These are phyloP conservation scores for Luidia sarsii DNA, from an alignment of 53 echinoderm and acorn worm genomes.

Conservation along the genomic window DNA sequence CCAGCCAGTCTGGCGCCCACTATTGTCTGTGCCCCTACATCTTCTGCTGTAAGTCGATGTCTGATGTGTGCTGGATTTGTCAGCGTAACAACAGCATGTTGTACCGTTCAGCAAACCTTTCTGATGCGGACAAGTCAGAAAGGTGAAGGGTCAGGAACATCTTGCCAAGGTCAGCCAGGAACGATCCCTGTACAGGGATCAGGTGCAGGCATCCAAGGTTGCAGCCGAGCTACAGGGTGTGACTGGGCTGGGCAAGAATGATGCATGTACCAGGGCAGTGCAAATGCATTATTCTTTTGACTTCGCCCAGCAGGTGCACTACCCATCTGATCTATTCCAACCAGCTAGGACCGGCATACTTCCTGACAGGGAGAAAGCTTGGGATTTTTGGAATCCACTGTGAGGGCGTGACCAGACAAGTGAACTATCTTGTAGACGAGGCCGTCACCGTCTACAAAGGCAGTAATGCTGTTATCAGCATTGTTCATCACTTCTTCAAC, in stretches of 20 bases:
- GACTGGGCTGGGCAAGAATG: not conserved
- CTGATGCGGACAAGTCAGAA: constrained; percentile 23
- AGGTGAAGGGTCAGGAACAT: constrained; percentile 49
- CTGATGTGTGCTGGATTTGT: constrained; percentile 63
- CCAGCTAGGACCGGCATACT: constrained; percentile 2
- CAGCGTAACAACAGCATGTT: constrained; percentile 40
- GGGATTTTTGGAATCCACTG: constrained; percentile 38
- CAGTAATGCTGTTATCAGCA: constrained; percentile 15
- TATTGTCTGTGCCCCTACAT: too few species aligned
- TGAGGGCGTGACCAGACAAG: constrained; percentile 33
- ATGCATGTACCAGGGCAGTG: not conserved
- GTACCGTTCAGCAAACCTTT: constrained; percentile 56
- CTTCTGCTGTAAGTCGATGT: constrained; percentile 23
- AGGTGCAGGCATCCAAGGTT: constrained; percentile 24
- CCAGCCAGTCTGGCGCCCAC: too few species aligned
- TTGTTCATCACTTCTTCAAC: constrained; percentile 37
- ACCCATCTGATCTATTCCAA: constrained; percentile 11
- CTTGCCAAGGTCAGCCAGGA: constrained; percentile 37
- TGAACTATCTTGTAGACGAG: constrained; percentile 52
- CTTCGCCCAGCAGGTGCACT: too few species aligned
- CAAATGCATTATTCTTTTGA: constrained; percentile 25
- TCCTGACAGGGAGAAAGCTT: constrained; percentile 18
- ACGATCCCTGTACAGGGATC: constrained; percentile 35
- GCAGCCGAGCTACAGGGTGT: too few species aligned
- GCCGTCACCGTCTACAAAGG: constrained; percentile 12